phyloP scores from a whole-genome alignment of 2,888 invertebrate species.

The Cepaea hortensis region DNA sequence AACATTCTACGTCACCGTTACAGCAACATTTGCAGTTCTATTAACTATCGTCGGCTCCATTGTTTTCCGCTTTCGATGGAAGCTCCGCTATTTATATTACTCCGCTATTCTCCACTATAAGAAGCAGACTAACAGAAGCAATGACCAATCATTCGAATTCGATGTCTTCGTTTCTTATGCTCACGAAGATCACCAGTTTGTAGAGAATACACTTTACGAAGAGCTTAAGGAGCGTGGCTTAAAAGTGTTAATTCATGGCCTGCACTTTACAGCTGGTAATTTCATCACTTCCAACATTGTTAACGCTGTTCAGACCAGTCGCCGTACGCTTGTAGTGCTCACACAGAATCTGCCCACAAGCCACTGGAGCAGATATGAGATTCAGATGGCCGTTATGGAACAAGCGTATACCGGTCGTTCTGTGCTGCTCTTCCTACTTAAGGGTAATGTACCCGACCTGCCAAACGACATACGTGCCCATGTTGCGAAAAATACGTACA shows the following conservation, averaged over 20 bases:
- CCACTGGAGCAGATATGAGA: slow-evolving; percentile 47
- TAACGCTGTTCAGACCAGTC: slow-evolving; percentile 37
- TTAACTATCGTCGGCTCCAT: slow-evolving; percentile 3
- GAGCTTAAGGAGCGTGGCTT: slow-evolving; percentile 18
- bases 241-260: slow-evolving; percentile 34
- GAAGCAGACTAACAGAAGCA: not conserved
- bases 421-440: slow-evolving; percentile 45
- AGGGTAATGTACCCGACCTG: not conserved
- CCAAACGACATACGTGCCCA: slow-evolving; percentile 2
- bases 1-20: slow-evolving; percentile 5
- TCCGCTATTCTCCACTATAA: slow-evolving; percentile 23
- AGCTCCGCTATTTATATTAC: slow-evolving; percentile 43
- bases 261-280: slow-evolving; percentile 36
- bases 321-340: slow-evolving; percentile 47
- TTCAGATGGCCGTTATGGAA: slow-evolving; percentile 52
- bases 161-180: slow-evolving; percentile 49
- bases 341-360: slow-evolving; percentile 28
- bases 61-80: slow-evolving; percentile 45
- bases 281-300: slow-evolving; percentile 47
- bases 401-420: slow-evolving; percentile 27
- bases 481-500: slow-evolving; percentile 39
- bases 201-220: slow-evolving; percentile 3
- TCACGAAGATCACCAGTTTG: slow-evolving; percentile 37
- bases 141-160: slow-evolving; percentile 9
- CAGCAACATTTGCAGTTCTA: not conserved